Conservation (phyloP, 2,113 vertebrate genomes). For the Aptenodytes patagonicus region DNA sequence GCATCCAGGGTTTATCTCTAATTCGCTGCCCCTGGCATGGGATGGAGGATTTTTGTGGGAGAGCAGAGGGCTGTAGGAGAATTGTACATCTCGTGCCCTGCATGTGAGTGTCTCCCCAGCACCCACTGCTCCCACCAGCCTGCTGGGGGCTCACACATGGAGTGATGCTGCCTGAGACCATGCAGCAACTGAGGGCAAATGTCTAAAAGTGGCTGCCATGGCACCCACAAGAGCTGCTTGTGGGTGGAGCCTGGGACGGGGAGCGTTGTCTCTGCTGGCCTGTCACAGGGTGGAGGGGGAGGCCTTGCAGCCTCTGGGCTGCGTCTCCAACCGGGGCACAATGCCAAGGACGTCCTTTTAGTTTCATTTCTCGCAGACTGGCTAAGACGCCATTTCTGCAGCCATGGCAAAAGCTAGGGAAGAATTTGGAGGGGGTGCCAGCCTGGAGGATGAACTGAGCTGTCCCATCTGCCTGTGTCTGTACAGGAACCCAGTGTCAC, state of each 20-base stretch:
- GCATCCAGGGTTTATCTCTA: not conserved
- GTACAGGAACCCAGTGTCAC: not conserved
- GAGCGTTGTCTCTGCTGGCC: accelerated
- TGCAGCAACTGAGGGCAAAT: not conserved
- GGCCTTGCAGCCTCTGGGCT: not conserved
- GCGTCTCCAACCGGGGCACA: accelerated
- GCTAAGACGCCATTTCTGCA: accelerated
- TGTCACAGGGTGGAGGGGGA: not conserved
- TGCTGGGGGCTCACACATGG: not conserved
- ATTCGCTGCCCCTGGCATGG: not conserved
- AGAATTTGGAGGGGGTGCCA: accelerated
- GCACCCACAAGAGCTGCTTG: too few species aligned
- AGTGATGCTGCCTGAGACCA: not conserved
- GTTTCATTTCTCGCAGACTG: not conserved
- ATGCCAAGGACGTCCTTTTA: accelerated
- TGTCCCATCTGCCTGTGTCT: conserved; percentile 55
- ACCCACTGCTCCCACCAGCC: not conserved
- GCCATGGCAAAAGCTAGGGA: not conserved
- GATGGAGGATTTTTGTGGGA: not conserved
- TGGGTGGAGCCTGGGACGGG: accelerated
- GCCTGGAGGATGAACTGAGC: conserved; percentile 34
- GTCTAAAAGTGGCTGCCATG: accelerated
- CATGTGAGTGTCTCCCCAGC: not conserved
- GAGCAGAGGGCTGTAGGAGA: not conserved
- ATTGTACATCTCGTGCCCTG: accelerated